Percentiles rank a stretch among this genome's conserved stretches.
Conservation (phyloP, 1,140 invertebrate species). For the Trachymyrmex cornetzi region DNA sequence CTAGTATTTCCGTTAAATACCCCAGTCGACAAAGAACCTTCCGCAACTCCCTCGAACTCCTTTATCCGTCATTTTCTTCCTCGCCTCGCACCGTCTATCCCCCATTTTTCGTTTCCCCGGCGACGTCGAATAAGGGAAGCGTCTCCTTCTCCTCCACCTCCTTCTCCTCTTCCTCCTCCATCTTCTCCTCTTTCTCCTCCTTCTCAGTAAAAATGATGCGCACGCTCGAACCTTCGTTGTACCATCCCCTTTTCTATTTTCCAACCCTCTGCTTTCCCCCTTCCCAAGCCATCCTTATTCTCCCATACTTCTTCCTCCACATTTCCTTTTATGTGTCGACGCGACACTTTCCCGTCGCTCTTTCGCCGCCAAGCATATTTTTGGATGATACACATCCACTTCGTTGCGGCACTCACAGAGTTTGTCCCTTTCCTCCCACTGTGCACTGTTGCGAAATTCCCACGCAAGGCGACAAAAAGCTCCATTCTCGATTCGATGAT, state of each 20-base stretch:
- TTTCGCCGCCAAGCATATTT: conserved; percentile 74
- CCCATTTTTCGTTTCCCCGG: conserved; percentile 73
- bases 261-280: conserved; percentile 8
- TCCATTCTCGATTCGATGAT: conserved; percentile 24
- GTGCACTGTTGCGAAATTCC: not conserved
- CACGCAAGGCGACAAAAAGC: conserved; percentile 36
- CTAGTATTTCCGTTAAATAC: conserved; percentile 82
- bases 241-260: conserved; percentile 44
- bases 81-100: conserved; percentile 69
- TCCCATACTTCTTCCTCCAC: conserved; percentile 58
- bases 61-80: conserved; percentile 76
- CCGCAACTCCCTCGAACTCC: conserved; percentile 72
- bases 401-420: conserved; percentile 1
- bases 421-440: not conserved
- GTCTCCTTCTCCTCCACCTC: conserved; percentile 50
- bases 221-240: conserved; percentile 72
- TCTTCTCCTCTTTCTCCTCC: conserved; percentile 50
- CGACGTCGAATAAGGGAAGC: conserved; percentile 78
- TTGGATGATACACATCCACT: conserved; percentile 67
- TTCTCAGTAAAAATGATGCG: conserved; percentile 76
- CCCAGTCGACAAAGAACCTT: conserved; percentile 80
- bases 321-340: conserved; percentile 68
- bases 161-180: not conserved
- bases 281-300: conserved; percentile 51
- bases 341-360: conserved; percentile 76